Conservation (phyloP, 2,888 invertebrate species). For the Flexamia atlantica region DNA sequence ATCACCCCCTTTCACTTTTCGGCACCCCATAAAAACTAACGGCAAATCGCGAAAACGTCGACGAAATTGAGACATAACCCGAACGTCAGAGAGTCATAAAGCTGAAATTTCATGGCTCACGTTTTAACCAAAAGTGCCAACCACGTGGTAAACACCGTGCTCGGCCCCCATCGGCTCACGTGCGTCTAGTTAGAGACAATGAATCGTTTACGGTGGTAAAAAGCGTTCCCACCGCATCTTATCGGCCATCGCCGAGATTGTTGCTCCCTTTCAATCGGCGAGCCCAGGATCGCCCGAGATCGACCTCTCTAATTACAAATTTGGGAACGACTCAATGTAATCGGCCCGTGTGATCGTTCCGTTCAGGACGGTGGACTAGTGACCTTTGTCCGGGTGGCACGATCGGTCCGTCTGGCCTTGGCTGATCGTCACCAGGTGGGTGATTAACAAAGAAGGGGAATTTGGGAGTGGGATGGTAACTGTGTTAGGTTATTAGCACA, state of each 20-base stretch:
- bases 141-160: constrained; percentile 7
- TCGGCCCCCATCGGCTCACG: neutral
- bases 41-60: neutral
- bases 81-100: constrained; percentile 38
- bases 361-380: constrained; percentile 6
- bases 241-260: neutral
- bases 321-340: constrained; percentile 22
- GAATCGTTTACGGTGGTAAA: constrained; percentile 11
- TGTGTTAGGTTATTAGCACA: too few species aligned
- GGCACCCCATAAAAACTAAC: neutral
- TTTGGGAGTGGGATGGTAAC: constrained; percentile 13
- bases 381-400: constrained; percentile 28
- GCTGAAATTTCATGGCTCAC: constrained; percentile 15
- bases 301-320: constrained; percentile 26
- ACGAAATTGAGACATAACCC: constrained; percentile 26
- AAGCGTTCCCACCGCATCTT: constrained; percentile 35
- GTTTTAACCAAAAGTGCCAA: constrained; percentile 29
- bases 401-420: constrained; percentile 7
- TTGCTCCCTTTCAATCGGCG: constrained; percentile 32
- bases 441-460: neutral
- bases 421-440: neutral
- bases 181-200: constrained; percentile 36
- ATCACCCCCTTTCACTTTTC: neutral
- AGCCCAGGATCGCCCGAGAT: constrained; percentile 11
- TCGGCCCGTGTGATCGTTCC: neutral